Evolutionary conservation across 2,888 invertebrate genomes (phyloP).

Genomic region (Rhagophthalmus giganteus): DNA sequence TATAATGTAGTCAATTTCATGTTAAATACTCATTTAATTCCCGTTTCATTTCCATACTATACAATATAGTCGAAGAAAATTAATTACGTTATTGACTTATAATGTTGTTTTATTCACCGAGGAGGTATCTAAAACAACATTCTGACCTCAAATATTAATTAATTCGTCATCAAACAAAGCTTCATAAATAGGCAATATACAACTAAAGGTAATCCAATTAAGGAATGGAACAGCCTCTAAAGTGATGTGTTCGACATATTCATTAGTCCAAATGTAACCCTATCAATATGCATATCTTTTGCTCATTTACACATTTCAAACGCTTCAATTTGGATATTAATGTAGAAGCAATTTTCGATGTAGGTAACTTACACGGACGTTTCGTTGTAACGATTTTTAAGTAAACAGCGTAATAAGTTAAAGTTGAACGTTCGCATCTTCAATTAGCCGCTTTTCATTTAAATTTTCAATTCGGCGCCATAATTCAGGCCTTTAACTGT

Average conservation of each 20-base stretch:
- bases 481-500: too few relatives aligned
- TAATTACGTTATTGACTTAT: constrained; percentile 22
- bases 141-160: constrained; percentile 31
- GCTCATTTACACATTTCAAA: constrained; percentile 25
- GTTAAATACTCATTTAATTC: not conserved
- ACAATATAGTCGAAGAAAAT: constrained; percentile 8
- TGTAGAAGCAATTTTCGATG: constrained; percentile 12
- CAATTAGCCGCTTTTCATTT: too few relatives aligned
- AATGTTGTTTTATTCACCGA: constrained; percentile 15
- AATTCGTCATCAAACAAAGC: constrained; percentile 27
- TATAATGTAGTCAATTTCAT: not conserved
- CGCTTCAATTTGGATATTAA: constrained; percentile 31
- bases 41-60: constrained; percentile 4
- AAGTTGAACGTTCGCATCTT: too few relatives aligned
- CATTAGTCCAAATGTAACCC: constrained; percentile 35
- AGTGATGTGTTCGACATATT: constrained; percentile 38
- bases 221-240: constrained; percentile 35
- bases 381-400: too few relatives aligned
- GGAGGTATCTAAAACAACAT: constrained; percentile 7
- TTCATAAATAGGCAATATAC: constrained; percentile 32
- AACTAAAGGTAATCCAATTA: constrained; percentile 38
- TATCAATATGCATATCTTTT: constrained; percentile 33
- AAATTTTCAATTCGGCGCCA: too few relatives aligned
- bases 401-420: too few relatives aligned
- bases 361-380: too few relatives aligned